These are phyloP conservation scores for Pseudococcus viburni DNA, from an alignment of 2,888 invertebrate species.

Conservation along the genomic window DNA sequence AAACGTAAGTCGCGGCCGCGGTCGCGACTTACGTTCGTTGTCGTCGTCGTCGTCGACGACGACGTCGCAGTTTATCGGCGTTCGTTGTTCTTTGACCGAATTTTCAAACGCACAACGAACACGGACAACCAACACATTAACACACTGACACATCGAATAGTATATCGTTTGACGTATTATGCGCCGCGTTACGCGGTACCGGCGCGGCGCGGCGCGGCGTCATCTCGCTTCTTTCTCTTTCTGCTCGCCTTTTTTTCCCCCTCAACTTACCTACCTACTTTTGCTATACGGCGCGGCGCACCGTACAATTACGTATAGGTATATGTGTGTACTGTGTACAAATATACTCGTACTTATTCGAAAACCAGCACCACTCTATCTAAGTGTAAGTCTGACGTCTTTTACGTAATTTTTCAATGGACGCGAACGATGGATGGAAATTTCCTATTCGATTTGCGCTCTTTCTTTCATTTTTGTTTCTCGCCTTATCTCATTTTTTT, in stretches of 20 bases:
- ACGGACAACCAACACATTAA: constrained; percentile 24
- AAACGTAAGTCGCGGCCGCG: background rate
- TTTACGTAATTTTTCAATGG: constrained; percentile 13
- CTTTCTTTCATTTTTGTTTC: background rate
- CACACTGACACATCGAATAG: background rate
- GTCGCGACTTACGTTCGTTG: background rate
- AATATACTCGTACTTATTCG: background rate
- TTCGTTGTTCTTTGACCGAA: constrained; percentile 53
- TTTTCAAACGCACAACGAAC: constrained; percentile 19
- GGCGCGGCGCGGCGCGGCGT: background rate
- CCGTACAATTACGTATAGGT: background rate
- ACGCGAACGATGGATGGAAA: background rate
- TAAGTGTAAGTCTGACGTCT: background rate
- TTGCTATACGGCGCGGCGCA: background rate
- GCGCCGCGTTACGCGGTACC: constrained; percentile 1
- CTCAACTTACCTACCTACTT: background rate
- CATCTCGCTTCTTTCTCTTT: background rate
- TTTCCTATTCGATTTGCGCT: background rate
- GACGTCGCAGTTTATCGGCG: constrained; percentile 33
- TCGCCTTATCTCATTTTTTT: background rate
- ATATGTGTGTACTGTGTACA: no score
- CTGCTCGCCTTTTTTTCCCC: background rate
- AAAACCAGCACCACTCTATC: background rate
- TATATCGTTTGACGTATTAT: constrained; percentile 16
- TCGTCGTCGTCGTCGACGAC: background rate